Conservation (phyloP, 2,888 invertebrate species). For the Carcina quercana region DNA sequence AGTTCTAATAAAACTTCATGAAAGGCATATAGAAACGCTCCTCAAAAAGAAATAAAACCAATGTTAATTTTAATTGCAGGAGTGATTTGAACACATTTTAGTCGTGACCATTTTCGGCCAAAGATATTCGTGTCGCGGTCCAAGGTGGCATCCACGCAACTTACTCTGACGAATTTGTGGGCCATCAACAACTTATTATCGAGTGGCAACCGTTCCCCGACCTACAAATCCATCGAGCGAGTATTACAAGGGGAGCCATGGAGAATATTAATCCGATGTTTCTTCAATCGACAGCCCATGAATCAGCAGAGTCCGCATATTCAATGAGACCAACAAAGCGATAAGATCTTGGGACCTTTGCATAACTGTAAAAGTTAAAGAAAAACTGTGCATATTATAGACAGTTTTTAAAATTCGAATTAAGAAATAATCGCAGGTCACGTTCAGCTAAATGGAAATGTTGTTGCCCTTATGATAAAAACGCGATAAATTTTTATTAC, state of each 20-base stretch:
- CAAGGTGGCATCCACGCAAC: constrained; percentile 24
- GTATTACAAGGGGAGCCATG: constrained; percentile 32
- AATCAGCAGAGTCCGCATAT: constrained; percentile 10
- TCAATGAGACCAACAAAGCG: too few relatives aligned
- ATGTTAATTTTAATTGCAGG: too few relatives aligned
- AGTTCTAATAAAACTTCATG: neutral
- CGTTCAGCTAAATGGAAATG: too few relatives aligned
- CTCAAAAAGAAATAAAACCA: too few relatives aligned
- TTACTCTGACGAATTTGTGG: constrained; percentile 42
- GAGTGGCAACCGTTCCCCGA: constrained; percentile 52
- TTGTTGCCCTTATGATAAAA: neutral
- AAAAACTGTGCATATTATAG: too few relatives aligned
- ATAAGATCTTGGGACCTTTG: too few relatives aligned
- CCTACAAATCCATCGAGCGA: constrained; percentile 49
- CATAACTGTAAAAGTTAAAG: too few relatives aligned
- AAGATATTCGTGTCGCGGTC: constrained; percentile 36
- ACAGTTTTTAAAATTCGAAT: too few relatives aligned
- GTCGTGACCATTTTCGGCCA: constrained; percentile 13
- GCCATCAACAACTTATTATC: constrained; percentile 40
- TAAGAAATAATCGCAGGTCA: too few relatives aligned
- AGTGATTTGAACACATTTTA: too few relatives aligned
- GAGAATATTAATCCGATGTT: constrained; percentile 43
- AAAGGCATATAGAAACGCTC: too few relatives aligned
- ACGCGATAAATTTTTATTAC: constrained; percentile 6
- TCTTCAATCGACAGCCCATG: constrained; percentile 8